phyloP scores from a whole-genome alignment of 2,113 vertebrate genomes.

The Sebastes schlegelii region DNA sequence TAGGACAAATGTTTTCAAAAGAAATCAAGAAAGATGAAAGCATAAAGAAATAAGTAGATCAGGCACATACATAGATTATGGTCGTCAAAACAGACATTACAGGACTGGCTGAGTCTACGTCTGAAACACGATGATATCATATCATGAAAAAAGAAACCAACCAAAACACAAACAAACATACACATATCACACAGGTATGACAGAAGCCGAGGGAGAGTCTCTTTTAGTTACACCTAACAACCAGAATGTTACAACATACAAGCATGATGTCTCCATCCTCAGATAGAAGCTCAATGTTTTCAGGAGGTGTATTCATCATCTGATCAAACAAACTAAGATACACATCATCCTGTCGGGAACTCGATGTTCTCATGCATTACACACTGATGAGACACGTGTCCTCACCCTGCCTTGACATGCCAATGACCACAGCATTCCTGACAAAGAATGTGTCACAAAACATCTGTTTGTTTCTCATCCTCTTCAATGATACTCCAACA shows the following conservation, averaged over 20 bases:
- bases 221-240: conserved; percentile 17
- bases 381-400: background rate
- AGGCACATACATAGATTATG: background rate
- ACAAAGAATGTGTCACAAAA: background rate
- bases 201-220: background rate
- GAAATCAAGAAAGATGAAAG: background rate
- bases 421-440: background rate
- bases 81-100: background rate
- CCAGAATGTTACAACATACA: background rate
- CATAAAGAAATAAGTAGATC: conserved; percentile 3
- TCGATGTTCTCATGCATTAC: conserved; percentile 13
- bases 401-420: conserved; percentile 3
- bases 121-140: conserved; percentile 7
- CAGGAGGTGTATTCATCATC: background rate
- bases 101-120: background rate
- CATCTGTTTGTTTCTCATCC: background rate
- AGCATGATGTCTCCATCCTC: too few relatives aligned
- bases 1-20: background rate
- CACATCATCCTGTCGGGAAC: conserved; percentile 3
- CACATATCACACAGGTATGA: background rate
- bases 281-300: background rate
- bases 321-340: background rate
- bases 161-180: background rate
- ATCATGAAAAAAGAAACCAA: background rate
- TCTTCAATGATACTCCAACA: background rate